Evolutionary conservation across 2,797 vertebrate genomes (phyloP).

Genomic region (Glossophaga mutica): DNA sequence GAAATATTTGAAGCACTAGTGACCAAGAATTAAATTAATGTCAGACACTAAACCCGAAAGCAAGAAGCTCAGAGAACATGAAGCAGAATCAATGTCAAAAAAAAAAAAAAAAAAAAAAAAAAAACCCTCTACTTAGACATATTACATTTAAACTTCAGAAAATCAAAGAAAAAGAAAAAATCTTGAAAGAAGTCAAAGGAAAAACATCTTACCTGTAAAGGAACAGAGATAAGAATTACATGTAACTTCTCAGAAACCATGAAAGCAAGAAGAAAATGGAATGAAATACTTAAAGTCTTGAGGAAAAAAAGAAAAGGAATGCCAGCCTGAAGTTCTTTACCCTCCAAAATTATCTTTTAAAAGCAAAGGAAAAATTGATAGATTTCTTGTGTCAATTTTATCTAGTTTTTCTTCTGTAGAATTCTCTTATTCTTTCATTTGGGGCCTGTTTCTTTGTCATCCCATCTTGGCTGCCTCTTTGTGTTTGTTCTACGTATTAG

Average conservation of each 20-base stretch:
- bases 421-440: too few relatives aligned
- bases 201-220: background rate
- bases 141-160: background rate
- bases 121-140: background rate
- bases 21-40: background rate
- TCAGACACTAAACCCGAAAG: background rate
- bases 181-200: background rate
- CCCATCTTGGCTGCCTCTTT: too few relatives aligned
- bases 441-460: too few relatives aligned
- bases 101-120: background rate
- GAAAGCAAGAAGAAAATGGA: background rate
- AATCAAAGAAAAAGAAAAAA: background rate
- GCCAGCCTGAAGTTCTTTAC: background rate
- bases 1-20: background rate
- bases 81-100: background rate
- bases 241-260: background rate
- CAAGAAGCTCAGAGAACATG: background rate
- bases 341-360: background rate
- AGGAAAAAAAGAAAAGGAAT: background rate
- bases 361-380: background rate
- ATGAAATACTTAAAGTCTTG: background rate
- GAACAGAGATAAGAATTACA: background rate
- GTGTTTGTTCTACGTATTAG: too few relatives aligned
- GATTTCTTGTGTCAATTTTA: too few relatives aligned
- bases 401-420: too few relatives aligned